Evolutionary conservation across 2,113 vertebrate genomes (phyloP).

Genomic region (Pristiophorus japonicus): DNA sequence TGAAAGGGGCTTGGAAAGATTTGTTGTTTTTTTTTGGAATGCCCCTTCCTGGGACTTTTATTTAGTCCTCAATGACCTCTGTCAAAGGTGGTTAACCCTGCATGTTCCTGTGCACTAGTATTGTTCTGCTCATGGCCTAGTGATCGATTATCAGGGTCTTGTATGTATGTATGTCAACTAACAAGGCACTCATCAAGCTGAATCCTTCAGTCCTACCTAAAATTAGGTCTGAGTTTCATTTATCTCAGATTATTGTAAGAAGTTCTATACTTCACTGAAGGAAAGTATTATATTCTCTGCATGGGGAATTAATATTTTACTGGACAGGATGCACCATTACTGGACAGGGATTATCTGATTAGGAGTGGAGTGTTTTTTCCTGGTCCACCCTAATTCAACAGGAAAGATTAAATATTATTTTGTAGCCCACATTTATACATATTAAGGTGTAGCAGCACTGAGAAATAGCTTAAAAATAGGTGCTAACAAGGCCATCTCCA

Average conservation of each 20-base stretch:
- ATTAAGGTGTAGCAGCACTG: not conserved
- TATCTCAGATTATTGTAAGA: not conserved
- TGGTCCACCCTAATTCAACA: not conserved
- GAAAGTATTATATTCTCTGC: not conserved
- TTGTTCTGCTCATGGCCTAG: not conserved
- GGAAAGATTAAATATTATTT: not conserved
- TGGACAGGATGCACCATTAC: not conserved
- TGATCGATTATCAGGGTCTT: not conserved
- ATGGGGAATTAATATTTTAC: not conserved
- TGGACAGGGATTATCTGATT: not conserved
- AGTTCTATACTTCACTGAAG: not conserved
- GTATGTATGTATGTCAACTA: not conserved
- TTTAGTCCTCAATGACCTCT: not conserved
- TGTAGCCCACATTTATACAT: not conserved
- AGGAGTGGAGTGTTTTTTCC: not conserved
- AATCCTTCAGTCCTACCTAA: not conserved
- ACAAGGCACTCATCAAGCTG: not conserved
- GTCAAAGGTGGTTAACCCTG: not conserved
- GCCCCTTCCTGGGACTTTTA: not conserved
- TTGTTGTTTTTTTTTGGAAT: not conserved
- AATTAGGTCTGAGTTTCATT: not conserved
- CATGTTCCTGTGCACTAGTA: not conserved
- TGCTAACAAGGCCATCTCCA: not conserved
- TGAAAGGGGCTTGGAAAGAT: not conserved
- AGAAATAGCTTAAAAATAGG: not conserved